A percentile compares a stretch with the other conserved stretches of the same genome.
These are phyloP conservation scores for Catharus minimus DNA, from an alignment of 2,113 vertebrate species.

Conservation along the genomic window DNA sequence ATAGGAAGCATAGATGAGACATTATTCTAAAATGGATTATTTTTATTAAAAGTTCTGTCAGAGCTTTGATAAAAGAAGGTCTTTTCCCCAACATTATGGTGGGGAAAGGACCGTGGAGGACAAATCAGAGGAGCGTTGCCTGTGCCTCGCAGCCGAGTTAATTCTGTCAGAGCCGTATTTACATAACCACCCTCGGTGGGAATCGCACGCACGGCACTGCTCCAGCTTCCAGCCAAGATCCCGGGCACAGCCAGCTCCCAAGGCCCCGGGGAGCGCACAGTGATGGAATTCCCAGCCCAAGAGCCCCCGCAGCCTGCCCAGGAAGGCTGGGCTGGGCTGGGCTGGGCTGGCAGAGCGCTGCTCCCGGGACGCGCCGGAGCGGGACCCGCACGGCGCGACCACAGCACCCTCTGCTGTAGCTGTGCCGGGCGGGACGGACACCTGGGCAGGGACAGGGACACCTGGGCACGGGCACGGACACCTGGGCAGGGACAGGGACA, in stretches of 20 bases:
- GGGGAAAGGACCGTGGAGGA: neutral
- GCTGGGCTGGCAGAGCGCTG: neutral
- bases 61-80: neutral
- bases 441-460: neutral
- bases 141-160: neutral
- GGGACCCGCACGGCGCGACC: neutral
- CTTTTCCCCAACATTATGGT: neutral
- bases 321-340: fast-evolving
- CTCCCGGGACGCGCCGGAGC: neutral
- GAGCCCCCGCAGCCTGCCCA: neutral
- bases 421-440: neutral
- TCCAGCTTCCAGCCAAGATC: neutral
- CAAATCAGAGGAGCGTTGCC: neutral
- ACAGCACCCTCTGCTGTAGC: constrained; percentile 44
- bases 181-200: neutral
- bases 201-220: neutral
- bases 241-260: neutral
- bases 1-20: neutral
- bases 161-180: constrained; percentile 1
- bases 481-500: neutral
- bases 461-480: too few species aligned
- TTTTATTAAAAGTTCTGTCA: constrained; percentile 8
- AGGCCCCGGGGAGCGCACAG: fast-evolving
- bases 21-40: neutral
- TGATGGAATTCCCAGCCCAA: fast-evolving